Conservation (phyloP, 2,797 vertebrate genomes). For the Pachyuromys duprasi region DNA sequence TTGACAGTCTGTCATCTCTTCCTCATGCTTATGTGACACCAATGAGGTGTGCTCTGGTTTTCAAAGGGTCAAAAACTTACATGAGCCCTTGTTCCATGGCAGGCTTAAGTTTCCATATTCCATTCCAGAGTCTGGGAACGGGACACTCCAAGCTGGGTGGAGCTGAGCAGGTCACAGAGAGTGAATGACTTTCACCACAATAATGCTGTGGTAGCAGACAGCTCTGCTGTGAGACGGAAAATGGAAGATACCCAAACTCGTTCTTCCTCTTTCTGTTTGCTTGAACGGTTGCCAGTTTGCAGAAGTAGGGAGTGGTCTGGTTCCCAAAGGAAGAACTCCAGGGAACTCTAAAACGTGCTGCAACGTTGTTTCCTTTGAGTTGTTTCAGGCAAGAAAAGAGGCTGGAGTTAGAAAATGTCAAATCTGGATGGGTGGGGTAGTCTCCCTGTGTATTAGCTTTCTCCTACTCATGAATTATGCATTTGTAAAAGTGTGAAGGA, state of each 20-base stretch:
- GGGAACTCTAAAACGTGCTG: background rate
- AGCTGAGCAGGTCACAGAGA: background rate
- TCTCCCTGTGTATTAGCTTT: background rate
- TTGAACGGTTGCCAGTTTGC: background rate
- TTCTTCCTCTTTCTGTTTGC: background rate
- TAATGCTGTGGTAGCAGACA: background rate
- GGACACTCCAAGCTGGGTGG: background rate
- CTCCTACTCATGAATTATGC: background rate
- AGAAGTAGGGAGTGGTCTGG: background rate
- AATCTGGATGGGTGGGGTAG: background rate
- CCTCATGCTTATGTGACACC: background rate
- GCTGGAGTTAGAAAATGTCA: background rate
- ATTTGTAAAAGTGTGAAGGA: background rate
- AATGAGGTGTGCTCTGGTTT: background rate
- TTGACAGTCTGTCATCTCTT: background rate
- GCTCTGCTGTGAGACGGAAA: constrained; percentile 15
- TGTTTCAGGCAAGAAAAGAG: background rate
- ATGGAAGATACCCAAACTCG: constrained; percentile 48
- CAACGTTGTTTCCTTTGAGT: background rate
- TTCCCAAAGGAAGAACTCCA: background rate
- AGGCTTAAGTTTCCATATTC: background rate
- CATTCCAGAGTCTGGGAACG: background rate
- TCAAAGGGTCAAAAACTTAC: background rate
- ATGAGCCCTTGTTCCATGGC: background rate
- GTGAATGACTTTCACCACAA: background rate